Evolutionary conservation across 1,140 invertebrate species (phyloP).

Genomic region (Caenorhabditis briggsae): DNA sequence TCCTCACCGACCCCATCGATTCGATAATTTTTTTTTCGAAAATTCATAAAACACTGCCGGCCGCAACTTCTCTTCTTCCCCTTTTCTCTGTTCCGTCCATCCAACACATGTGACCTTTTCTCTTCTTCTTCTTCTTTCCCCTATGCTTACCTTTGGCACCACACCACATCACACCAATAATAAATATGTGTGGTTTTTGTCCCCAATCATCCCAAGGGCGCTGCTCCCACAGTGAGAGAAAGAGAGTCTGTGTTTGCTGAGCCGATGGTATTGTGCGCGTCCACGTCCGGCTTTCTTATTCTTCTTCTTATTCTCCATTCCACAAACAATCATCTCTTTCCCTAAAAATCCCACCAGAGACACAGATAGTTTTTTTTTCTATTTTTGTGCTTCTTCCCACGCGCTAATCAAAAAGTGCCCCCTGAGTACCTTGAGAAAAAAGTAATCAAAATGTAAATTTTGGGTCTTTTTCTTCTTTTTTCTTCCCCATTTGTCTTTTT

Average conservation of each 20-base stretch:
- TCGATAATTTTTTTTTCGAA: no score
- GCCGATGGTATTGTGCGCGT: constrained; percentile 44
- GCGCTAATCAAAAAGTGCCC: constrained; percentile 18
- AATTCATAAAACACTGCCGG: no score
- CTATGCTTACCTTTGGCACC: neutral
- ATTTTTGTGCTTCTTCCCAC: constrained; percentile 41
- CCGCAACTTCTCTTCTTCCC: no score
- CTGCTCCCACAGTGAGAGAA: neutral
- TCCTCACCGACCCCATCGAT: no score
- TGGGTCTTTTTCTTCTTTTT: no score
- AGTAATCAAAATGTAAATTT: constrained; percentile 50
- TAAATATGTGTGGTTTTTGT: neutral
- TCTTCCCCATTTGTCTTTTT: neutral
- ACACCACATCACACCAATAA: neutral
- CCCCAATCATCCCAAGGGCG: no score
- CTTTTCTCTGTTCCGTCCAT: no score
- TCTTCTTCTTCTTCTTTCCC: neutral
- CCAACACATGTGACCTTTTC: neutral
- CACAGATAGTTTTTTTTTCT: neutral
- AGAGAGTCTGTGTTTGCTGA: constrained; percentile 35
- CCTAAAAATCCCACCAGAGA: neutral
- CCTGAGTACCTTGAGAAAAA: neutral
- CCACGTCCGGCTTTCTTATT: constrained; percentile 19
- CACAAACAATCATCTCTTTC: constrained; percentile 14
- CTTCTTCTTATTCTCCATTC: neutral